phyloP scores from a whole-genome alignment of 1,140 invertebrate genomes.

The Tigriopus japonicus region DNA sequence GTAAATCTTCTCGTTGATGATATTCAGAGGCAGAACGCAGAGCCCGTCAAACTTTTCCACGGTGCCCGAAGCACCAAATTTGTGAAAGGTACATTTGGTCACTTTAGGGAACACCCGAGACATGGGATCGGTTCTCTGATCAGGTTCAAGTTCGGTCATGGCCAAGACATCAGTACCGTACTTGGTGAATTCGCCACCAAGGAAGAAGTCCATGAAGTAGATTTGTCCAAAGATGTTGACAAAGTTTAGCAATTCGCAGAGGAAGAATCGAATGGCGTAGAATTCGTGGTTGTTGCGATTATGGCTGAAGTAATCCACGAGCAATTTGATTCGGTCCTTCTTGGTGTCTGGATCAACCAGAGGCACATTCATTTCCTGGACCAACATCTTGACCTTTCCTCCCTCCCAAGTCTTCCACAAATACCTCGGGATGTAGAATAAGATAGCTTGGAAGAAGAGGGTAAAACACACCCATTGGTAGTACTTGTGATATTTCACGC shows the following conservation, averaged over 20 bases:
- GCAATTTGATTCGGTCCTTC: conserved; percentile 15
- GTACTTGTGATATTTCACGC: conserved; percentile 48
- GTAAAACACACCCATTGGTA: conserved; percentile 32
- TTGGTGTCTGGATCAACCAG: conserved; percentile 12
- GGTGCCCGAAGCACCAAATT: conserved; percentile 23
- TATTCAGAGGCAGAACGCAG: conserved; percentile 30
- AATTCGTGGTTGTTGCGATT: conserved; percentile 19
- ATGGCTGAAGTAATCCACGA: conserved; percentile 21
- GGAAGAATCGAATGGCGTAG: conserved; percentile 19
- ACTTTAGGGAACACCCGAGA: conserved; percentile 22
- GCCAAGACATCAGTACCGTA: conserved; percentile 22
- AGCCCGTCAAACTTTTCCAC: conserved; percentile 26
- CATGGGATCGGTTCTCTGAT: conserved; percentile 18
- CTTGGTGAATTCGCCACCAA: conserved; percentile 23
- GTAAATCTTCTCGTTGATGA: conserved; percentile 32
- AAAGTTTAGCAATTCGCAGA: conserved; percentile 25
- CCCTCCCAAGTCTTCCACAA: conserved; percentile 41
- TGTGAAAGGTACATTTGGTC: conserved; percentile 24
- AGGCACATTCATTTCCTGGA: conserved; percentile 16
- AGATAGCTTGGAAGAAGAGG: conserved; percentile 46
- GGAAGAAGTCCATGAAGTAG: conserved; percentile 23
- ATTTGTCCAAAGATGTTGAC: conserved; percentile 24
- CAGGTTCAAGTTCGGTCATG: conserved; percentile 18
- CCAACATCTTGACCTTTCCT: conserved; percentile 21
- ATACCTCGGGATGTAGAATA: conserved; percentile 68